Percentiles rank a stretch among this genome's conserved stretches.
phyloP scores from a whole-genome alignment of 92 coral and sea anemone genomes.

The Pocillopora grandis region DNA sequence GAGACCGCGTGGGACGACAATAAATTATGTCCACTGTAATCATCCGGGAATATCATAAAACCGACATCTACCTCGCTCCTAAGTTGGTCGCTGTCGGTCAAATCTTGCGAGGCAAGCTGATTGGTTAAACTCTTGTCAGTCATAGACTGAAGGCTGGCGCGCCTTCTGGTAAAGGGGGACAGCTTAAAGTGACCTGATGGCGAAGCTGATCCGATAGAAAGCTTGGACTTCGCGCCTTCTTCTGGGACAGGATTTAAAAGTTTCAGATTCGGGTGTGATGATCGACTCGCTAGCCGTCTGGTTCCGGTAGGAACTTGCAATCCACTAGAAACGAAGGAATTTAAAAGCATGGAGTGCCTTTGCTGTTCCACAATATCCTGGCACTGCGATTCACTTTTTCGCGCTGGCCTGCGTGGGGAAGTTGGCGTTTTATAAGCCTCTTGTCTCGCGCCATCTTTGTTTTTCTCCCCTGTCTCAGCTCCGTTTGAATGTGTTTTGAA shows the following conservation, averaged over 20 bases:
- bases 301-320: slow-evolving; percentile 22
- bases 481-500: slow-evolving; percentile 12
- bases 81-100: slow-evolving; percentile 26
- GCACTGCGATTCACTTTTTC: slow-evolving; percentile 62
- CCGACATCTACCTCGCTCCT: slow-evolving; percentile 76
- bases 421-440: neutral
- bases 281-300: slow-evolving; percentile 16
- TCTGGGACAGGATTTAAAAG: slow-evolving; percentile 15
- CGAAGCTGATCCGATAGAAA: neutral
- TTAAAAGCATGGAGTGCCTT: slow-evolving; percentile 69
- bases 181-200: slow-evolving; percentile 4
- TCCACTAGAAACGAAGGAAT: slow-evolving; percentile 56
- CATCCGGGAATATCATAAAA: slow-evolving; percentile 78
- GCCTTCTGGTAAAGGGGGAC: slow-evolving; percentile 36
- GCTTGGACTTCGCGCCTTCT: slow-evolving; percentile 15
- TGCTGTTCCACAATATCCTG: slow-evolving; percentile 73
- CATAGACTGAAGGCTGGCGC: slow-evolving; percentile 55
- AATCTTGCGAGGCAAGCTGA: slow-evolving; percentile 31
- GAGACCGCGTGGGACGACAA: slow-evolving; percentile 84
- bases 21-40: slow-evolving; percentile 61
- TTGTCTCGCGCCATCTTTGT: neutral
- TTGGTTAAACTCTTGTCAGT: slow-evolving; percentile 31
- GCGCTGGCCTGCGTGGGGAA: slow-evolving; percentile 13
- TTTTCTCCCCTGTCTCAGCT: slow-evolving; percentile 9
- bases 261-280: slow-evolving; percentile 40